These are phyloP conservation scores for Hypothenemus hampei DNA, from an alignment of 1,140 invertebrate species.

Conservation along the genomic window DNA sequence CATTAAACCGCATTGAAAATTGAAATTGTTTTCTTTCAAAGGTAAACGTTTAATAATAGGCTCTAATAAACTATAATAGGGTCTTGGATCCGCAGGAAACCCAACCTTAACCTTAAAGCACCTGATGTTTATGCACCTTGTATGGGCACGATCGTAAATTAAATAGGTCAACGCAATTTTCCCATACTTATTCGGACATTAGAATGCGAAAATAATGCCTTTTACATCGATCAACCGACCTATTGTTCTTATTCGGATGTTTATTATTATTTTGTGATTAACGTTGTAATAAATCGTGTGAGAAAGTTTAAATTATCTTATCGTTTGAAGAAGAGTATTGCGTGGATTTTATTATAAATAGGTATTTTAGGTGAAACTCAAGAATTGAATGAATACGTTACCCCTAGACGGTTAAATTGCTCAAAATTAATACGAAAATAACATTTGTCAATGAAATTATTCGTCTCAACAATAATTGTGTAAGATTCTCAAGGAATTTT, in stretches of 20 bases:
- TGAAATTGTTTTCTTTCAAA: background rate
- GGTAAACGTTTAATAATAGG: background rate
- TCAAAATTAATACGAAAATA: too few relatives aligned
- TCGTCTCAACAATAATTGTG: too few relatives aligned
- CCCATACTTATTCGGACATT: slow-evolving; percentile 21
- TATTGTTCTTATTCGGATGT: slow-evolving; percentile 3
- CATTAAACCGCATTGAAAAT: background rate
- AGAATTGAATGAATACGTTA: too few relatives aligned
- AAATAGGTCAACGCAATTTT: slow-evolving; percentile 8
- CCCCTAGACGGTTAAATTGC: too few relatives aligned
- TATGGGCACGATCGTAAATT: slow-evolving; percentile 4
- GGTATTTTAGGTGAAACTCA: too few relatives aligned
- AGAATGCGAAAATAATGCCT: slow-evolving; percentile 9
- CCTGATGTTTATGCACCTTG: slow-evolving; percentile 14
- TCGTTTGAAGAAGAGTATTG: too few relatives aligned
- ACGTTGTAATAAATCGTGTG: too few relatives aligned
- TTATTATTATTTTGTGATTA: background rate
- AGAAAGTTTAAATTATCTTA: too few relatives aligned
- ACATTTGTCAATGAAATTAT: too few relatives aligned
- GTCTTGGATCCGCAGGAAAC: slow-evolving; percentile 11
- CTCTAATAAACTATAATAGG: background rate
- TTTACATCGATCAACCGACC: background rate
- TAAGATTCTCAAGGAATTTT: too few relatives aligned
- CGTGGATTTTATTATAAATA: too few relatives aligned
- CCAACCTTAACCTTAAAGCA: slow-evolving; percentile 19